Evolutionary conservation across 2,797 vertebrate species (phyloP).

Genomic region (Arctocebus calabarensis): DNA sequence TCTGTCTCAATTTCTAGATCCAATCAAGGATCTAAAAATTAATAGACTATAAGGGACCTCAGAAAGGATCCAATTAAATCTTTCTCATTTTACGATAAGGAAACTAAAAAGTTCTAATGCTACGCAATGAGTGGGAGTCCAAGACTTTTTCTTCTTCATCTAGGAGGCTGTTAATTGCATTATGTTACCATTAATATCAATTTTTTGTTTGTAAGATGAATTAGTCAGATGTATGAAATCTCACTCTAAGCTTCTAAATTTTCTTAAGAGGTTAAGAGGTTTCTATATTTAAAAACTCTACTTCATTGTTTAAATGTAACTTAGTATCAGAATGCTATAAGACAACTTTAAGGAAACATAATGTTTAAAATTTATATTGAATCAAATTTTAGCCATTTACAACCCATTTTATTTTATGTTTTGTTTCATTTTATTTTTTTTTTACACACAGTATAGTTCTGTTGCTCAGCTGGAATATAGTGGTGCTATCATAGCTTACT

Average conservation of each 20-base stretch:
- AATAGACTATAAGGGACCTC: neutral
- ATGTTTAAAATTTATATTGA: slow-evolving; percentile 15
- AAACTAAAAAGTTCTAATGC: neutral
- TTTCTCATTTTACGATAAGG: neutral
- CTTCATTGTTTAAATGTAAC: neutral
- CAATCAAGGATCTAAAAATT: neutral
- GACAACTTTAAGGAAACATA: slow-evolving; percentile 30
- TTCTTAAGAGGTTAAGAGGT: neutral
- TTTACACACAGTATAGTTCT: neutral
- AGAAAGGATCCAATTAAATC: neutral
- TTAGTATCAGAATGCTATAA: neutral
- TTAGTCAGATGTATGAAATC: neutral
- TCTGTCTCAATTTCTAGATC: neutral
- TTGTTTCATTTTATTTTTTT: neutral
- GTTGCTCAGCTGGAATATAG: neutral
- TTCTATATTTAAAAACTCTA: neutral
- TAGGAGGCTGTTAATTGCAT: neutral
- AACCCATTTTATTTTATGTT: neutral
- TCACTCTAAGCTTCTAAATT: slow-evolving; percentile 21
- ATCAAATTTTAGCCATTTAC: slow-evolving; percentile 14
- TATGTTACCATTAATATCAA: neutral
- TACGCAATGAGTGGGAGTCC: neutral
- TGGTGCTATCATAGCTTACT: neutral
- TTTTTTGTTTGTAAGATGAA: neutral
- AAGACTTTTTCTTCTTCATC: neutral